phyloP scores from a whole-genome alignment of 2,797 vertebrate genomes.

The Muscicapa striata region DNA sequence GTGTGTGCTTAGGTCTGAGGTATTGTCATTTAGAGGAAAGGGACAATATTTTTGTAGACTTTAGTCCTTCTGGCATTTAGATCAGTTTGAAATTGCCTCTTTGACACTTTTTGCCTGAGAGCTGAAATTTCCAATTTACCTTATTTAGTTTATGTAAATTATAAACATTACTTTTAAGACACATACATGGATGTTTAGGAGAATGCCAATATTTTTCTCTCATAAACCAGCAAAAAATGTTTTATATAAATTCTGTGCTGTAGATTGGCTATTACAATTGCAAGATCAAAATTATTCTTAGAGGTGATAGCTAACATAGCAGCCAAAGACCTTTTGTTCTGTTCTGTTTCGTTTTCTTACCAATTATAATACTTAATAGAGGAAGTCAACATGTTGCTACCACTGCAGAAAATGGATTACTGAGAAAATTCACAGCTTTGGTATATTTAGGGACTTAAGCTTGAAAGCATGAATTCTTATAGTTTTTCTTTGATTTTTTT shows the following conservation, averaged over 20 bases:
- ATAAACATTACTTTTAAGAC: constrained; percentile 49
- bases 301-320: constrained; percentile 37
- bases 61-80: neutral
- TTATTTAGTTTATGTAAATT: constrained; percentile 57
- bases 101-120: constrained; percentile 9
- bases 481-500: neutral
- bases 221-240: constrained; percentile 28
- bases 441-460: neutral
- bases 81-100: constrained; percentile 27
- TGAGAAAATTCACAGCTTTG: constrained; percentile 29
- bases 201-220: constrained; percentile 10
- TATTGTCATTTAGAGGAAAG: neutral
- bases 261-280: constrained; percentile 42
- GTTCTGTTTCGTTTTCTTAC: neutral
- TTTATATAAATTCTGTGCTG: constrained; percentile 9
- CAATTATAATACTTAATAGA: constrained; percentile 54
- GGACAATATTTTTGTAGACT: neutral
- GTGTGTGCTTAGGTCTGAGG: neutral
- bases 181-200: constrained; percentile 27
- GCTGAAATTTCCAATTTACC: constrained; percentile 33
- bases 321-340: constrained; percentile 40
- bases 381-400: constrained; percentile 36
- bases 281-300: constrained; percentile 54
- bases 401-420: constrained; percentile 27
- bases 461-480: neutral